These are phyloP conservation scores for Drosophila kepulauana DNA, from an alignment of 1,140 invertebrate genomes.

Conservation along the genomic window DNA sequence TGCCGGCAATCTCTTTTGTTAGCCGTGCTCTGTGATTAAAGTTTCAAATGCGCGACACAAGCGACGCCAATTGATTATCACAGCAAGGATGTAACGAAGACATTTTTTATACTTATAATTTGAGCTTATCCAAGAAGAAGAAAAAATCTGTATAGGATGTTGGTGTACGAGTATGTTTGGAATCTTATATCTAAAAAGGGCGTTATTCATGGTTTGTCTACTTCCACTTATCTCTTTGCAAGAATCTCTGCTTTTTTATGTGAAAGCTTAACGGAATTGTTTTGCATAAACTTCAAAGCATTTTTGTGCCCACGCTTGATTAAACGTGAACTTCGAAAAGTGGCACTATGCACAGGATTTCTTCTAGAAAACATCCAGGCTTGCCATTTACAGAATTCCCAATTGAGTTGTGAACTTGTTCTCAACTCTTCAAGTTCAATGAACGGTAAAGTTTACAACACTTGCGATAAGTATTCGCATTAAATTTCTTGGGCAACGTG, in stretches of 20 bases:
- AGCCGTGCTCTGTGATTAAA: slow-evolving; percentile 40
- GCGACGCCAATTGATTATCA: slow-evolving; percentile 17
- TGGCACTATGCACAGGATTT: slow-evolving; percentile 4
- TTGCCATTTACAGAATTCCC: slow-evolving; percentile 2
- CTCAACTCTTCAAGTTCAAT: slow-evolving; percentile 23
- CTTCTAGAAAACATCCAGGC: slow-evolving; percentile 4
- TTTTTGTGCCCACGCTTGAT: slow-evolving; percentile 20
- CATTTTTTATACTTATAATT: slow-evolving; percentile 41
- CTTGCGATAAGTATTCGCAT: slow-evolving; percentile 33
- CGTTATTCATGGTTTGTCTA: background rate
- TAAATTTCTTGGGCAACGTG: slow-evolving; percentile 1
- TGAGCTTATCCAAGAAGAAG: slow-evolving; percentile 6
- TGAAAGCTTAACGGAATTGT: slow-evolving; percentile 2
- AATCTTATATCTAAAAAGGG: background rate
- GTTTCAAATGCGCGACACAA: slow-evolving; percentile 38
- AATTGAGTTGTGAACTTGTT: slow-evolving; percentile 6
- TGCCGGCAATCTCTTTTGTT: slow-evolving; percentile 25
- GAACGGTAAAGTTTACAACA: slow-evolving; percentile 10
- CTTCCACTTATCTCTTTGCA: background rate
- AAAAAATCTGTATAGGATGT: background rate
- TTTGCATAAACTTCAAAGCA: slow-evolving; percentile 38
- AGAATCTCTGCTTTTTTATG: background rate
- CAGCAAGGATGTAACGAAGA: background rate
- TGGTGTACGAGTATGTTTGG: too few species aligned
- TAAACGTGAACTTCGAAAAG: slow-evolving; percentile 29